Percentiles rank a stretch among this genome's conserved stretches.
Conservation (phyloP, 2,797 vertebrate species). For the Enteromius anoplus region DNA sequence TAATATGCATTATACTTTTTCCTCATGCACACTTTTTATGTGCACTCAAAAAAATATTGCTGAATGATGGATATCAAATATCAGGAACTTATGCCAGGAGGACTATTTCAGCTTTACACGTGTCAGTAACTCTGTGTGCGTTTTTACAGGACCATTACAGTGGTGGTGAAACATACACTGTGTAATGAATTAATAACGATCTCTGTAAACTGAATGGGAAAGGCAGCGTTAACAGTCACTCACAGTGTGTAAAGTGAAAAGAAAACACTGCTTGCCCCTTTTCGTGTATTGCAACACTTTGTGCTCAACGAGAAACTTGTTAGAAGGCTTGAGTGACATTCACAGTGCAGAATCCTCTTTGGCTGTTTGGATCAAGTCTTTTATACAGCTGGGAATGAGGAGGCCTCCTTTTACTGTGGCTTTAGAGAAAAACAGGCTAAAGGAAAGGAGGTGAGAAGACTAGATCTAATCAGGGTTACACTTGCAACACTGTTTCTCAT, state of each 20-base stretch:
- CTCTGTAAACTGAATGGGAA: conserved; percentile 36
- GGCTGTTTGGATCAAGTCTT: conserved; percentile 62
- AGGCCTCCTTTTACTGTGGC: conserved; percentile 64
- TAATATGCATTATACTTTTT: not conserved
- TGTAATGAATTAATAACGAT: conserved; percentile 36
- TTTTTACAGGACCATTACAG: conserved; percentile 26
- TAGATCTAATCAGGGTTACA: conserved; percentile 61
- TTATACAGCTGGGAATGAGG: conserved; percentile 67
- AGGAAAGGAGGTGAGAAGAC: conserved; percentile 61
- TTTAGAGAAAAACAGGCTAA: conserved; percentile 60
- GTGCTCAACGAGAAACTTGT: conserved; percentile 42
- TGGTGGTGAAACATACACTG: not conserved
- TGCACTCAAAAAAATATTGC: not conserved
- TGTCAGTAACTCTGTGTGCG: not conserved
- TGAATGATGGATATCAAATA: not conserved
- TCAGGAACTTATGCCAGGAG: not conserved
- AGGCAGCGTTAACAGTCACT: conserved; percentile 32
- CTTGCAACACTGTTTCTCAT: conserved; percentile 56
- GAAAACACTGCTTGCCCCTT: conserved; percentile 19
- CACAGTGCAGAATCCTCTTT: conserved; percentile 61
- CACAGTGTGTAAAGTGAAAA: conserved; percentile 26
- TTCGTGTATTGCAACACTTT: conserved; percentile 29
- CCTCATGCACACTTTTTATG: not conserved
- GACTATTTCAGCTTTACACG: not conserved
- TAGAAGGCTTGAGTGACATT: conserved; percentile 60